phyloP scores from a whole-genome alignment of 2,113 vertebrate genomes.

The Ictalurus furcatus region DNA sequence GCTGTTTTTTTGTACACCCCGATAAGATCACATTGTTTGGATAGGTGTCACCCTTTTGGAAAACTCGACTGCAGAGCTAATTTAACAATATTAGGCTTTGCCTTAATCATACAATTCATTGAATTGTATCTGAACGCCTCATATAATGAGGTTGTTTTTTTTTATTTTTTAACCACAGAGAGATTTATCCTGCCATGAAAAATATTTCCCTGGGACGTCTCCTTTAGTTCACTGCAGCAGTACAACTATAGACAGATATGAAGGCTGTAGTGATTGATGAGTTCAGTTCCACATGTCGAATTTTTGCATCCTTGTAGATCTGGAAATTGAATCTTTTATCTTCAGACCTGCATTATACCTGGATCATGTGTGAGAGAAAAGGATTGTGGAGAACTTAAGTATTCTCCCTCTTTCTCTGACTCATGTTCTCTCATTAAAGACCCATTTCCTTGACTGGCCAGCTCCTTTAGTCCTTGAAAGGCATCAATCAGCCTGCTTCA shows the following conservation, averaged over 20 bases:
- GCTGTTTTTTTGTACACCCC: slow-evolving; percentile 63
- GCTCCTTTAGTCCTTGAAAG: slow-evolving; percentile 21
- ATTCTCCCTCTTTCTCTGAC: slow-evolving; percentile 37
- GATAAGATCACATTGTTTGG: slow-evolving; percentile 75
- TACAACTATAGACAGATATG: slow-evolving; percentile 28
- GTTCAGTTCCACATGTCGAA: slow-evolving; percentile 27
- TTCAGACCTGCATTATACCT: slow-evolving; percentile 16
- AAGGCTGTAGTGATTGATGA: slow-evolving; percentile 42
- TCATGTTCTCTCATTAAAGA: slow-evolving; percentile 29
- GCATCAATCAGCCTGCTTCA: background rate
- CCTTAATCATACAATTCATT: background rate
- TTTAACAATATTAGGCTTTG: slow-evolving; percentile 9
- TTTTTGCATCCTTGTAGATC: slow-evolving; percentile 37
- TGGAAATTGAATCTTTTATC: slow-evolving; percentile 49
- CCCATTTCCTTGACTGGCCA: slow-evolving; percentile 9
- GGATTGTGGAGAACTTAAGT: slow-evolving; percentile 29
- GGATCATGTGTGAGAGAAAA: slow-evolving; percentile 44
- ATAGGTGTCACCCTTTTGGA: slow-evolving; percentile 53
- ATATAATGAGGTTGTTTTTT: background rate
- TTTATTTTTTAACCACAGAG: background rate
- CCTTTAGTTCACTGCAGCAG: background rate
- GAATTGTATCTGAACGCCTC: background rate
- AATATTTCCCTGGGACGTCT: slow-evolving; percentile 5
- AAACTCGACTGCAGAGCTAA: slow-evolving; percentile 18
- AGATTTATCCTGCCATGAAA: background rate